These are phyloP conservation scores for Diacarnus erythraeanus DNA, from an alignment of 37 sponge, comb jelly and placozoan species.

Conservation along the genomic window DNA sequence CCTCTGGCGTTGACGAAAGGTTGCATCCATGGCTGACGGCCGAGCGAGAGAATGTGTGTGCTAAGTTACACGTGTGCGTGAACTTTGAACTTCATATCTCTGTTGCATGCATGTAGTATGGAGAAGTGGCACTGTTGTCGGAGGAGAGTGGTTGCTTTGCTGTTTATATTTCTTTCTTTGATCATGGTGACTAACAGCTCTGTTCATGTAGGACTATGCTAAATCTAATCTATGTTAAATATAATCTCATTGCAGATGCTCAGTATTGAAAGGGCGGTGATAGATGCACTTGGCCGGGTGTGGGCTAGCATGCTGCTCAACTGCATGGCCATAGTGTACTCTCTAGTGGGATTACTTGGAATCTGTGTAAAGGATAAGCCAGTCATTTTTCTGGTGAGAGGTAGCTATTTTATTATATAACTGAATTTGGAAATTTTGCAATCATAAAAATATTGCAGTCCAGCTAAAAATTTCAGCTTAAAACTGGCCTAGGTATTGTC, in stretches of 20 bases:
- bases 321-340: conserved; percentile 19
- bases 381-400: conserved; percentile 51
- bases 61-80: no score
- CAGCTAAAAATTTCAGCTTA: no score
- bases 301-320: conserved; percentile 64
- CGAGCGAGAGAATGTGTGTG: background rate
- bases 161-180: conserved; percentile 11
- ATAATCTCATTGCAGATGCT: conserved; percentile 21
- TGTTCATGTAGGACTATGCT: background rate
- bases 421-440: no score
- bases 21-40: background rate
- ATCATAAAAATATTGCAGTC: no score
- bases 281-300: conserved; percentile 71
- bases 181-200: conserved; percentile 31
- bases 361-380: conserved; percentile 19
- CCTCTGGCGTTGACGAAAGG: conserved; percentile 11
- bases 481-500: no score
- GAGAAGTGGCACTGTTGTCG: conserved; percentile 21
- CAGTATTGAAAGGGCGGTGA: conserved; percentile 55
- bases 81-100: no score
- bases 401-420: no score
- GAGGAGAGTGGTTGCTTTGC: conserved; percentile 10
- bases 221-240: background rate
- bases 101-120: no score
- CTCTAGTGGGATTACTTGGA: conserved; percentile 45